These are phyloP conservation scores for Morpho helenor DNA, from an alignment of 2,888 invertebrate species.

Conservation along the genomic window DNA sequence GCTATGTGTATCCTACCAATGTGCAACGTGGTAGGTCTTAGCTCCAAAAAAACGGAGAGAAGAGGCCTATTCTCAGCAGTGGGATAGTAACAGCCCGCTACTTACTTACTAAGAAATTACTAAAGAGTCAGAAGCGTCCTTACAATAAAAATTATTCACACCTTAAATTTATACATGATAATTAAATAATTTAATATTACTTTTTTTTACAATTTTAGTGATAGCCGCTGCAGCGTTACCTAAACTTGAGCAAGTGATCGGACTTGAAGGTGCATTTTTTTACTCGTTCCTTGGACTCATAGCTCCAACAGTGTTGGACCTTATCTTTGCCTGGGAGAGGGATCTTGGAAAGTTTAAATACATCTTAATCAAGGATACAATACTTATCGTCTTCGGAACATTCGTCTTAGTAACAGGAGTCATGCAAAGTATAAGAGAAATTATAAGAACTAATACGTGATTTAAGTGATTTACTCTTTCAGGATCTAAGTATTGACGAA, in stretches of 20 bases:
- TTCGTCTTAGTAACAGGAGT: conserved; percentile 85
- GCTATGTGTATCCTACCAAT: too few relatives aligned
- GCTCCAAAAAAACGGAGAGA: too few relatives aligned
- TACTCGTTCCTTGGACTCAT: conserved; percentile 87
- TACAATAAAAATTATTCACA: background rate
- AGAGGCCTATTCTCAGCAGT: too few relatives aligned
- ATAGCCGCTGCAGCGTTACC: conserved; percentile 63
- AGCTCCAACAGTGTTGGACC: conserved; percentile 86
- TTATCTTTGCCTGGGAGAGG: conserved; percentile 83
- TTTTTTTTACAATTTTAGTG: conserved; percentile 43
- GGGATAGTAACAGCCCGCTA: too few relatives aligned
- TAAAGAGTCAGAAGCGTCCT: too few relatives aligned
- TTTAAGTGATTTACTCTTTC: background rate
- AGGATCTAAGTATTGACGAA: too few relatives aligned
- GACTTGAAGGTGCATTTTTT: conserved; percentile 78
- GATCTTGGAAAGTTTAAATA: conserved; percentile 83
- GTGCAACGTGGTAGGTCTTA: too few relatives aligned
- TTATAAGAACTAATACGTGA: conserved; percentile 40
- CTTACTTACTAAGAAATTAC: too few relatives aligned
- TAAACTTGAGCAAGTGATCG: conserved; percentile 66
- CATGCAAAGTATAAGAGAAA: conserved; percentile 67
- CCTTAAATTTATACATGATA: background rate
- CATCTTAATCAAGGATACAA: conserved; percentile 83
- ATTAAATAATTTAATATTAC: background rate
- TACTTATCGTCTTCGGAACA: conserved; percentile 80